Evolutionary conservation across 2,113 vertebrate species (phyloP), one percentile per base, ranked within the genome.

Genomic region (Vicugna pacos): DNA sequence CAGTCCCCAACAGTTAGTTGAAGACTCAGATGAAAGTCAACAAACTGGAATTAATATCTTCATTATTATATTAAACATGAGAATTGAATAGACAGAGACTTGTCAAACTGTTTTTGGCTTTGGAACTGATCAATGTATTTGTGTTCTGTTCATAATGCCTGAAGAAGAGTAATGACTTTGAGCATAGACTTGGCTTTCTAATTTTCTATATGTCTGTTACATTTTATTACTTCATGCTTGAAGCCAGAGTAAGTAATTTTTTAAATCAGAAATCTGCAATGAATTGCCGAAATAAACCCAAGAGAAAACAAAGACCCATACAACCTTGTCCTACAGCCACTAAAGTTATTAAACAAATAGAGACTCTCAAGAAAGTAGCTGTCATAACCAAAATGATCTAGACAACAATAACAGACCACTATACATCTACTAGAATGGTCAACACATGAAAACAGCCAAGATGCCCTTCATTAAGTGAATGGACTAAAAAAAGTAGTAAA

Each of bases 21-120:
- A 81, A 30, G n/a, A 73, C n/a, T 67, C 64, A 92, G 32, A 52
- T 69, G 70, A 92, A 97, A 17, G 12, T 81, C 28, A 94, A 69
- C 46, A 94, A 83, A 50, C 14, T 46, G 38, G 15, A 94, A 80
- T 58, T 67, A 73, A 48, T 79, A 62, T 30, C 11, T 6, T 62
- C 22, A 50, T 89, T 62, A 56, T 65, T 73, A 58, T 62, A 75
- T 73, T 80, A 28, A 81, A 89, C 1, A 24, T 60, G 20, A 22
- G 26, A 67, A 84, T 5, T 83, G 20, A 65, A 77, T 54, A 91
- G 8, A 67, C 30, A 82, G 35, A 11, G 11, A 85, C 8, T 70
- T 79, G 3, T 91, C 28, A 64, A 72, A 64, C 2, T 24, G 9
- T n/a, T 14, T 69, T 77, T 94, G 30, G 13, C 19, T 60, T 79